phyloP scores from a whole-genome alignment of 2,113 vertebrate species.

The Chionomys nivalis region DNA sequence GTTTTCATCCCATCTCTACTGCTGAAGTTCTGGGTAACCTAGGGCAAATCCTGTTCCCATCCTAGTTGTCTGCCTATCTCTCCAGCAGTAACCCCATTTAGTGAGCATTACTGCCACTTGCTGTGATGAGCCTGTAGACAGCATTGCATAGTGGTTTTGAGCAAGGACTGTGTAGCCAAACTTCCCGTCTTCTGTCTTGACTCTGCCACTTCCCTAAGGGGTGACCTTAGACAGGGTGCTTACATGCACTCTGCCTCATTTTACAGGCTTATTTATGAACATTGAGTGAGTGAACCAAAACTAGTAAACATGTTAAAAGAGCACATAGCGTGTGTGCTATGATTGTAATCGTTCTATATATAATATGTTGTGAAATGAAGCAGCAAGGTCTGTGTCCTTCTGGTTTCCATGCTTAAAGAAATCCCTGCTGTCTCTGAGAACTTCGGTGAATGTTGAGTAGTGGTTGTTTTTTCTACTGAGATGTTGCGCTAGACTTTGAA shows the following conservation, averaged over 20 bases:
- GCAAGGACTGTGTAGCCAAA: not conserved
- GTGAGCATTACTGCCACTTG: not conserved
- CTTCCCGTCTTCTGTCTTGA: not conserved
- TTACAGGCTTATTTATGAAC: not conserved
- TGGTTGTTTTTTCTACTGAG: not conserved
- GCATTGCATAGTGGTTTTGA: not conserved
- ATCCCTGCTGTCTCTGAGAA: conserved; percentile 9
- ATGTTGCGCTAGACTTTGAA: conserved; percentile 34
- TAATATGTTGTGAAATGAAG: conserved; percentile 11
- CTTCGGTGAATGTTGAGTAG: not conserved
- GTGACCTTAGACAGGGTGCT: not conserved
- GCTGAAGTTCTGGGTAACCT: not conserved
- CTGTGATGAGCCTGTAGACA: not conserved
- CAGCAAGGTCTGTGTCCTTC: not conserved
- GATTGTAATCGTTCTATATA: not conserved
- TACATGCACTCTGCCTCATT: not conserved
- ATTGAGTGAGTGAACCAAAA: not conserved
- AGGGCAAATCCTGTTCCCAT: not conserved
- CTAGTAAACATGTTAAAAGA: conserved; percentile 23
- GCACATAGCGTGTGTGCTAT: not conserved
- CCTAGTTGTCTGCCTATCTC: not conserved
- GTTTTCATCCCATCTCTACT: not conserved
- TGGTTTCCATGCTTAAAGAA: not conserved
- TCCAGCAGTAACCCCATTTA: not conserved
- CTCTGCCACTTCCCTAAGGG: not conserved